phyloP scores from a whole-genome alignment of 2,888 invertebrate species.

The Thyatira batis region DNA sequence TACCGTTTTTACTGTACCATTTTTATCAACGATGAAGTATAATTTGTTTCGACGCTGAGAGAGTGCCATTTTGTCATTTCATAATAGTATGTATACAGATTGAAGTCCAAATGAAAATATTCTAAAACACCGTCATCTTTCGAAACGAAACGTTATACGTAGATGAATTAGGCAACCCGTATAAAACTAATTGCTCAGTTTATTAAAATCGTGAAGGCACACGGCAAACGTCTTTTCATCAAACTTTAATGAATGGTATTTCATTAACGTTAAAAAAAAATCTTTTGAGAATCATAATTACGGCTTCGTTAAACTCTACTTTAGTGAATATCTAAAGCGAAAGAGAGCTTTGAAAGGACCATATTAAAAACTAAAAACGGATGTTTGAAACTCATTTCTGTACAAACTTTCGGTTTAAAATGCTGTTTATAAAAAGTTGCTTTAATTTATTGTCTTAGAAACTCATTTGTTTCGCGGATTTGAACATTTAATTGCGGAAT shows the following conservation, averaged over 20 bases:
- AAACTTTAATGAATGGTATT: constrained; percentile 62
- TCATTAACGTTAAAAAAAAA: constrained; percentile 57
- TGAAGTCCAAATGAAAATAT: not conserved
- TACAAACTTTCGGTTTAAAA: not conserved
- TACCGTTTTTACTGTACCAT: no score
- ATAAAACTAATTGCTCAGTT: constrained; percentile 17
- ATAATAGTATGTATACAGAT: not conserved
- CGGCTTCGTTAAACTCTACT: constrained; percentile 70
- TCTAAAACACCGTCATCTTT: not conserved
- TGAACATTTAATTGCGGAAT: not conserved
- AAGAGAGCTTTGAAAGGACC: constrained; percentile 58
- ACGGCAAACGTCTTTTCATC: constrained; percentile 40
- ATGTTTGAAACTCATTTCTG: constrained; percentile 51
- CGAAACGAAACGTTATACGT: not conserved
- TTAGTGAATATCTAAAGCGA: constrained; percentile 59
- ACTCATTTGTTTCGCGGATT: not conserved
- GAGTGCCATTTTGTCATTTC: not conserved
- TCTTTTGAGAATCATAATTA: constrained; percentile 71
- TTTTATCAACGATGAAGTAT: not conserved
- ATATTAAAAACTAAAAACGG: constrained; percentile 62
- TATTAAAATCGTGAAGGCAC: constrained; percentile 24
- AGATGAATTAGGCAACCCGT: not conserved
- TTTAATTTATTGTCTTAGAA: not conserved
- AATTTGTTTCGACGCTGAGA: not conserved
- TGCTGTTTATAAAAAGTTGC: not conserved